Evolutionary conservation across 2,797 vertebrate genomes (phyloP).

Genomic region (Xenopus petersii): DNA sequence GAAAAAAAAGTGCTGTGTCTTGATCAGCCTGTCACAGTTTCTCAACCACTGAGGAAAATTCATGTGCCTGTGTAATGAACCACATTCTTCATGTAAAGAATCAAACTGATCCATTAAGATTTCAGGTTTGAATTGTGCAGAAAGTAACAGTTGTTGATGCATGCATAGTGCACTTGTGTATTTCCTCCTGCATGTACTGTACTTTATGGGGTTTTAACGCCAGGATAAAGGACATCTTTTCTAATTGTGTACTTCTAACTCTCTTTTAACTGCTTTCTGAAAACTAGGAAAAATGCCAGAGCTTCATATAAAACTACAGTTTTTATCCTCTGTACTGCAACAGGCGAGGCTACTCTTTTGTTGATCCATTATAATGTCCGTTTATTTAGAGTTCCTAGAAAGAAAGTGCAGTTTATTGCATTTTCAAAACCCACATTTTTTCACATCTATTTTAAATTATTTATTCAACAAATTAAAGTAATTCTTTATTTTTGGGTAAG

Average conservation of each 20-base stretch:
- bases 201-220: background rate
- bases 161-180: background rate
- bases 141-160: background rate
- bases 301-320: conserved; percentile 74
- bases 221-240: background rate
- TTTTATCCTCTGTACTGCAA: conserved; percentile 77
- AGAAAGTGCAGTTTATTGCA: no score
- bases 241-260: conserved; percentile 51
- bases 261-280: conserved; percentile 58
- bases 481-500: no score
- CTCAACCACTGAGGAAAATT: no score
- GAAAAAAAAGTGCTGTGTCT: no score
- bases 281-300: conserved; percentile 69
- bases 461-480: no score
- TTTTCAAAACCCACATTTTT: no score
- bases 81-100: no score
- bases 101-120: no score
- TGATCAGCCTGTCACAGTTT: no score
- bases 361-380: conserved; percentile 21
- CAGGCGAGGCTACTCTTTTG: conserved; percentile 71
- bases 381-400: background rate
- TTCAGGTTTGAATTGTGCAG: no score
- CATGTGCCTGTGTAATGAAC: no score
- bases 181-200: conserved; percentile 2
- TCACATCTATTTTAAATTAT: no score